Base-by-base conservation (phyloP, 2,797 vertebrate species). In the Agapornis canus region DNA sequence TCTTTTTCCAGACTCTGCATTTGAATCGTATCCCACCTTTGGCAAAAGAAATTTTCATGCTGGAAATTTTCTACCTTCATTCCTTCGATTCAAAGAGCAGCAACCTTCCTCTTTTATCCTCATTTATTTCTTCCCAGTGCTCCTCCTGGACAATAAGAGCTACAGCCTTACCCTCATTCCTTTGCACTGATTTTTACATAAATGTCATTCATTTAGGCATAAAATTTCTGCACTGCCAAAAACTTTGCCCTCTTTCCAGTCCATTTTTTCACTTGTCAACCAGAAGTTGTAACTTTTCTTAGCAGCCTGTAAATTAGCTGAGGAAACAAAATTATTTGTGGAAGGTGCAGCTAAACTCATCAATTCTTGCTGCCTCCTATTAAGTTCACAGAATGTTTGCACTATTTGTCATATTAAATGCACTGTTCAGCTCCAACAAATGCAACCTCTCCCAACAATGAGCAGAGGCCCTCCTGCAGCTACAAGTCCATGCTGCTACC, bases 391-490 rank as follows among this genome's bases (percentile, higher is more conserved):
- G 32, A 31, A 60, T 1, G 4, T 13, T 51, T 59, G 63, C 43
- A 37, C 39, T 48, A 16, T 47, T 48, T 37, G 9, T 70, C 2
- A 0, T 26, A 20, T 61, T 21, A 56, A 54, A 32, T 29, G 15
- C 22, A 54, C 22, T 21, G 26, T 10, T 52, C n/a, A 63, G 7
- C 25, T 59, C 27, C 52, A 82, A 43, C 5, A 10, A 29, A 31
- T 21, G 15, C 29, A 27, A 13, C 27, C 45, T 32, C 32, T 79
- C 54, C 3, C 0, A 69, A 45, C 1, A 0, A 54, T 6, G 20
- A 65, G 14, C 27, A 43, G 42, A 56, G 42, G 35, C 13, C 42
- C 45, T 42, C 0, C 0, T 35, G 40, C 72, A 54, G 47, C 32
- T 51, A 7, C 79, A 29, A 21, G 7, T 8, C n/a, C 37, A 39